Conservation (phyloP, 1,140 invertebrate species). For the Leptinotarsa undecemlineata region DNA sequence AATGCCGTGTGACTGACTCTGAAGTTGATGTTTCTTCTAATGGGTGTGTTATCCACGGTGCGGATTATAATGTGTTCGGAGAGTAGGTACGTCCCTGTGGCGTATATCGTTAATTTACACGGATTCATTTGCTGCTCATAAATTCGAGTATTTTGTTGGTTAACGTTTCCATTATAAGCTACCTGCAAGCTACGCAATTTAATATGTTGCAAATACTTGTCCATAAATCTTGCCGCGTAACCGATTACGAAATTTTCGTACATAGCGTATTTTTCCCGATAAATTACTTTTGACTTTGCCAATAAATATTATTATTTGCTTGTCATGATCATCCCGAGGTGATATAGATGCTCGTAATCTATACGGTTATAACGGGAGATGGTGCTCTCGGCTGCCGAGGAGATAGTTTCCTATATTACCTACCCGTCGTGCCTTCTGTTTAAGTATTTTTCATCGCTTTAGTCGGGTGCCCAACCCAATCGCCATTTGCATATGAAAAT, state of each 20-base stretch:
- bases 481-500: slow-evolving; percentile 13
- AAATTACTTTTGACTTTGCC: slow-evolving; percentile 29
- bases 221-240: slow-evolving; percentile 30
- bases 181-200: slow-evolving; percentile 30
- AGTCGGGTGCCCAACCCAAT: slow-evolving; percentile 19
- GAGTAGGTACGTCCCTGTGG: slow-evolving; percentile 17
- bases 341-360: slow-evolving; percentile 23
- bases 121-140: slow-evolving; percentile 20
- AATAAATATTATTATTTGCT: slow-evolving; percentile 29
- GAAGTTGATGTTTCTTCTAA: background rate
- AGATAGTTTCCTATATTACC: slow-evolving; percentile 20
- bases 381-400: slow-evolving; percentile 8
- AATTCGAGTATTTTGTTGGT: slow-evolving; percentile 27
- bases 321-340: slow-evolving; percentile 24
- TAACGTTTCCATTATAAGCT: slow-evolving; percentile 30
- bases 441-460: slow-evolving; percentile 12
- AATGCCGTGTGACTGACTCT: background rate
- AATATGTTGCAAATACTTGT: slow-evolving; percentile 34
- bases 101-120: slow-evolving; percentile 17
- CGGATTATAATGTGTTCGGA: background rate
- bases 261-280: slow-evolving; percentile 20
- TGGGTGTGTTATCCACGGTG: background rate
- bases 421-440: slow-evolving; percentile 18
- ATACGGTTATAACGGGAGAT: slow-evolving; percentile 17
- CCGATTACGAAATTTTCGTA: slow-evolving; percentile 33